Evolutionary conservation across 1,140 invertebrate genomes (phyloP), one percentile per base, ranked within the genome.

Genomic region (Pachyrhynchus sulphureomaculatus): DNA sequence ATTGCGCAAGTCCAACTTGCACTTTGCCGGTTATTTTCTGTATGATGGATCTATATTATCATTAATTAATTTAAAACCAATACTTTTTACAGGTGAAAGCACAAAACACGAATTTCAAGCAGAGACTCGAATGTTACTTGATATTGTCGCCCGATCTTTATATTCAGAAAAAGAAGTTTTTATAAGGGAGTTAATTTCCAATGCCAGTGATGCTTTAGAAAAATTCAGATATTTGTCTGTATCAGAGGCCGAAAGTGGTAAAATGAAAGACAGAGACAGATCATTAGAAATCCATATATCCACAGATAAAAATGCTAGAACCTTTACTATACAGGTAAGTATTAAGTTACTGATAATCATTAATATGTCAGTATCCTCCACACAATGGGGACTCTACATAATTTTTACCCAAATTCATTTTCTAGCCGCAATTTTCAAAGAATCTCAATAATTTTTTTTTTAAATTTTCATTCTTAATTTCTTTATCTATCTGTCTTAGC

Each of bases 81-180:
- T 32, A 10, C 10, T 60, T 32, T 13, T 73, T 64, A 1, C 41
- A 82, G 81, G 81, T 48, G 75, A 80, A 65, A 74, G 68, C 48
- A 71, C 63, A 39, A 87, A 84, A 69, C 85, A 88, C 78, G 89
- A 98, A 77, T 98, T 99, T 76, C 93, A 98, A 76, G 96, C 96
- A 0, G 96, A 99, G 81, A 99, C 95, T 0, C 82, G 88, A 65
- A 96, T 96, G 88, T 76, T 99, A 9, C 76, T 99, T 20, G 94
- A 98, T 75, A 99, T 99, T 79, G 96, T 99, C 8, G 96, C 96
- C 1, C 91, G 93, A 72, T 98, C 95, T 1, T 79, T 99, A 9
- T 99, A 99, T 80, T 98, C 95, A 0, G 95, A 98, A 70, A 96
- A 97, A 79, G 96, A 99, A 81, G 91, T 96, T 13, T 99, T 99